Percentiles rank a stretch among this genome's conserved stretches.
Evolutionary conservation across 2,888 invertebrate species (phyloP).

Genomic region (Drosophila kanekoi): DNA sequence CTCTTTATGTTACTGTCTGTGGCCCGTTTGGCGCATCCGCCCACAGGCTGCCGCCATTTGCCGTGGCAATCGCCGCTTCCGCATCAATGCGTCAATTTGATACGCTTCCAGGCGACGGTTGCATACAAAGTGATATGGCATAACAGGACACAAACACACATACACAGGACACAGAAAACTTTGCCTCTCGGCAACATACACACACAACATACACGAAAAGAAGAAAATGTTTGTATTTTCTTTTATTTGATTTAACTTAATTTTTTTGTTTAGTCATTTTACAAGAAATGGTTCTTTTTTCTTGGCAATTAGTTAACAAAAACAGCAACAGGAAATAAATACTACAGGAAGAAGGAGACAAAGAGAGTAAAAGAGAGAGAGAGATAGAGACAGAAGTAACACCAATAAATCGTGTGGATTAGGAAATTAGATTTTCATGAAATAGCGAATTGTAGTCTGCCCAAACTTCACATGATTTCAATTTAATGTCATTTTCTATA

Average conservation of each 20-base stretch:
- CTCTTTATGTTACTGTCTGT: constrained; percentile 15
- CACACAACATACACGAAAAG: constrained; percentile 1
- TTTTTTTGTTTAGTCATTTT: constrained; percentile 68
- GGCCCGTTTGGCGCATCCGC: constrained; percentile 46
- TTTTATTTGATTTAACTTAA: constrained; percentile 38
- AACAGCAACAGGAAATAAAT: constrained; percentile 19
- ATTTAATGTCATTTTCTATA: no score
- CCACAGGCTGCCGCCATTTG: constrained; percentile 28
- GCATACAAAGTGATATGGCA: constrained; percentile 61
- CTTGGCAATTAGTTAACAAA: constrained; percentile 57
- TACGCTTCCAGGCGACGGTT: constrained; percentile 57
- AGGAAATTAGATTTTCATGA: no score
- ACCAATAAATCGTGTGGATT: no score
- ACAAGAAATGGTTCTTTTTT: constrained; percentile 20
- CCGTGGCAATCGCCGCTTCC: constrained; percentile 81
- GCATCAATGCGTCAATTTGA: constrained; percentile 79
- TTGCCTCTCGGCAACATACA: constrained; percentile 25
- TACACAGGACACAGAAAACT: constrained; percentile 4
- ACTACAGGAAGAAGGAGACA: background rate
- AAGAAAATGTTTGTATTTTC: constrained; percentile 30
- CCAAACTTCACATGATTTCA: no score
- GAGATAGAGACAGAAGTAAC: background rate
- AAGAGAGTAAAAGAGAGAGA: background rate
- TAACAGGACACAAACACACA: constrained; percentile 17
- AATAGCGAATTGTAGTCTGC: no score